Percentiles rank a stretch among this genome's conserved stretches.
Evolutionary conservation across 2,797 vertebrate species (phyloP).

Genomic region (Tokudaia muenninki): DNA sequence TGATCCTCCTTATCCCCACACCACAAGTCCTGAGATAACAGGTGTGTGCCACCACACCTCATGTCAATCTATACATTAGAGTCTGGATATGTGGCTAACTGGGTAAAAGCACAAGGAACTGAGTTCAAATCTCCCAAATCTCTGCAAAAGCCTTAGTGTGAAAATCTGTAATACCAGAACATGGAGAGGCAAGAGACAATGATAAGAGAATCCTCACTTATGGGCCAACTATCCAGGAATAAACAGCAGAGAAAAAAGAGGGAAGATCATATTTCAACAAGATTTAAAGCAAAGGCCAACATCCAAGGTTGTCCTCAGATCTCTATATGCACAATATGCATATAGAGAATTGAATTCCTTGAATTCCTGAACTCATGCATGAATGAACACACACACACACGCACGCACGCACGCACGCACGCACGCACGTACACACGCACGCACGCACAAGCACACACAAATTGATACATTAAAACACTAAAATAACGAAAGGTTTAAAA

Average conservation of each 20-base stretch:
- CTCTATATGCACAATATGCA: neutral
- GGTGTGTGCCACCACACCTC: neutral
- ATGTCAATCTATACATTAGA: too few relatives aligned
- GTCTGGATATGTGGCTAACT: neutral
- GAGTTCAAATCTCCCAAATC: neutral
- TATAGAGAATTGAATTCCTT: neutral
- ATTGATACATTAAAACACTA: neutral
- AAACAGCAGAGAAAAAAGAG: neutral
- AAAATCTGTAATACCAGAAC: neutral
- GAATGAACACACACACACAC: neutral
- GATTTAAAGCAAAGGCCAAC: neutral
- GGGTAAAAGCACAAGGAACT: neutral
- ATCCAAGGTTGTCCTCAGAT: neutral
- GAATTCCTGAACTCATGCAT: neutral
- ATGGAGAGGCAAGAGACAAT: neutral
- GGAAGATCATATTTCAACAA: neutral
- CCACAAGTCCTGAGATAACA: neutral
- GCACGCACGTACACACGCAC: neutral
- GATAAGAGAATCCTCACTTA: neutral
- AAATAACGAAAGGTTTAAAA: constrained; percentile 20
- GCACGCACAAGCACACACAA: neutral
- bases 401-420: neutral
- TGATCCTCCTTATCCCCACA: neutral
- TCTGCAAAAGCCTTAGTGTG: neutral
- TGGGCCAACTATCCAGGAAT: neutral